Percentiles rank a stretch among this genome's conserved stretches.
Evolutionary conservation across 1,140 invertebrate species (phyloP).

Genomic region (Protaetia brevitarsis): DNA sequence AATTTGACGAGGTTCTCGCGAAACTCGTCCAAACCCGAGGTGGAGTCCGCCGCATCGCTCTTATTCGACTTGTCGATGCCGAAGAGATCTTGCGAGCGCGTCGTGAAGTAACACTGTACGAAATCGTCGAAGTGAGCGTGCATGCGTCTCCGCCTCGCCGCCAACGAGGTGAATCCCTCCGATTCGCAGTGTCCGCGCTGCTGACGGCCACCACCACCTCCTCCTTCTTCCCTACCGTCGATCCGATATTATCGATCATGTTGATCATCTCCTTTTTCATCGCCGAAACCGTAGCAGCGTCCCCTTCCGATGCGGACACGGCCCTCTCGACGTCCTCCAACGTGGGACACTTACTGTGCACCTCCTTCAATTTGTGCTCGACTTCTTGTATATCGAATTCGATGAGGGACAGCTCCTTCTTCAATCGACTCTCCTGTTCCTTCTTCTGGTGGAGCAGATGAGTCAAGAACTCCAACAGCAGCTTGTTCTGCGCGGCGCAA

Average conservation of each 20-base stretch:
- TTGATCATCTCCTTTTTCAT: conserved; percentile 60
- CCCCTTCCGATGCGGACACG: conserved; percentile 41
- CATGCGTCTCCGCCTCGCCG: conserved; percentile 70
- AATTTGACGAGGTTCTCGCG: conserved; percentile 86
- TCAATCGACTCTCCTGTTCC: conserved; percentile 65
- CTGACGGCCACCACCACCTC: background rate
- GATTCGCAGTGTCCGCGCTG: too few relatives aligned
- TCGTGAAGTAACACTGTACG: conserved; percentile 81
- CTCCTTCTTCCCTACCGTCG: background rate
- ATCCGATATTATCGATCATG: conserved; percentile 56
- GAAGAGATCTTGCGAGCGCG: conserved; percentile 68
- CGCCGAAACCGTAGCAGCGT: conserved; percentile 49
- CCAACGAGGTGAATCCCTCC: conserved; percentile 51
- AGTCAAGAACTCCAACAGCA: conserved; percentile 82
- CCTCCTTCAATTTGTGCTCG: conserved; percentile 71
- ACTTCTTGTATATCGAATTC: conserved; percentile 77
- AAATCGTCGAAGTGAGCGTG: conserved; percentile 89
- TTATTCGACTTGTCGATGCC: conserved; percentile 40
- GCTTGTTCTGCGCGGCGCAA: conserved; percentile 70
- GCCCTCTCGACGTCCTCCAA: conserved; percentile 49
- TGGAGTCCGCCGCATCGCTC: conserved; percentile 42
- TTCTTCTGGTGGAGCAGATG: conserved; percentile 74
- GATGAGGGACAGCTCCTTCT: conserved; percentile 73
- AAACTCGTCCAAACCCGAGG: conserved; percentile 71
- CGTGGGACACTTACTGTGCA: conserved; percentile 55